Base-by-base conservation (phyloP, 1,140 invertebrate genomes). In the Orussus abietinus region DNA sequence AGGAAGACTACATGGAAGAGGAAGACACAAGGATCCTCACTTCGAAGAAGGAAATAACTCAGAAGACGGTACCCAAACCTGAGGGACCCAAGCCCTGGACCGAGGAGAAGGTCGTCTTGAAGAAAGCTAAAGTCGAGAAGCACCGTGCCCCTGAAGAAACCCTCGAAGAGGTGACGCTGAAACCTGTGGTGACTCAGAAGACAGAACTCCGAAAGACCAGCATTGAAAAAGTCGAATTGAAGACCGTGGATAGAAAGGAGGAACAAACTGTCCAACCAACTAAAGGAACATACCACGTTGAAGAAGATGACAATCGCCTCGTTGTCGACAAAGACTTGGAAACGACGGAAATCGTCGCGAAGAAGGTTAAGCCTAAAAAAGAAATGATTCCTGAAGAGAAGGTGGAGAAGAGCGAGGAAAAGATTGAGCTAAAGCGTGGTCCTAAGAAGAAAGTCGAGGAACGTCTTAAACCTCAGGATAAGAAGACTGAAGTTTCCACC, bases 171-270 rank as follows among this genome's bases (percentile, higher is more conserved):
- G 38, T 55, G 2, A 32, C 72, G 47, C 50, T 82, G 7, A 79
- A 79, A 45, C 75, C 76, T 9, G 66, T 73, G 1, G 71, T 68
- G 49, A 62, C 63, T 22, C 47, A 55, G 21, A 61, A 60, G n/a
- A 56, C 50, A 45, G 40, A 54, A 45, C 39, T 56, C 11, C 4
- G 48, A 20, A 64, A 67, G 53, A 42, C 62, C 28, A 51, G 28
- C 38, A 15, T 69, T 14, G 68, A 72, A 53, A 38, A 53, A 18
- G 57, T 71, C 29, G 41, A 53, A 10, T 47, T 72, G 35, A 46
- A 49, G 29, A 22, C 28, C 1, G 33, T 13, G 56, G 65, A 46
- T 45, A 49, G 13, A 30, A 45, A 9, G 3, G 5, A 35, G 7
- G 10, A 31, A 36, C 33, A 51, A 5, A 54, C 26, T 31, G 35